A percentile compares a stretch with the other conserved stretches of the same genome.
These are phyloP conservation scores for Drosophila nigromelanica DNA, from an alignment of 1,140 invertebrate genomes.

Conservation along the genomic window DNA sequence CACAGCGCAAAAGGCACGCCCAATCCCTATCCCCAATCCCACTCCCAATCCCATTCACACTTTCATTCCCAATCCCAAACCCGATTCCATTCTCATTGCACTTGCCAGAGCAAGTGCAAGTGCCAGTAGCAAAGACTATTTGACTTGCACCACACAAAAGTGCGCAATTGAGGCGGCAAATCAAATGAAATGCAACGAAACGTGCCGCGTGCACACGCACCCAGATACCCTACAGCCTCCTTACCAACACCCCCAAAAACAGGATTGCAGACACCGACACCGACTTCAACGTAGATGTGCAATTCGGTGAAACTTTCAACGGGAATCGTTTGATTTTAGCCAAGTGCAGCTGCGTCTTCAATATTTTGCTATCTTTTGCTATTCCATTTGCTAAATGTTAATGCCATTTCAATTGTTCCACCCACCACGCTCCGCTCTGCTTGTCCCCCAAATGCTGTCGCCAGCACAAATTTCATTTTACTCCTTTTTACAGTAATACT, in stretches of 20 bases:
- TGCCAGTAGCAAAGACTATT: slow-evolving; percentile 58
- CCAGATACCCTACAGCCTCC: slow-evolving; percentile 14
- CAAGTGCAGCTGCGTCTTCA: slow-evolving; percentile 76
- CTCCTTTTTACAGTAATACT: slow-evolving; percentile 21
- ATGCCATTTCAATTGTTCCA: slow-evolving; percentile 77
- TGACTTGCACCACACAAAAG: slow-evolving; percentile 76
- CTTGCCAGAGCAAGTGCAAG: slow-evolving; percentile 18
- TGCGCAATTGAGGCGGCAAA: slow-evolving; percentile 80
- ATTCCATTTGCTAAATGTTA: slow-evolving; percentile 80
- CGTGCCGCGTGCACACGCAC: slow-evolving; percentile 56
- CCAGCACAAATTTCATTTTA: slow-evolving; percentile 59
- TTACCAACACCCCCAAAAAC: background rate
- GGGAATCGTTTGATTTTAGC: slow-evolving; percentile 73
- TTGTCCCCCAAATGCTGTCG: slow-evolving; percentile 33
- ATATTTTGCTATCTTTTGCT: slow-evolving; percentile 68
- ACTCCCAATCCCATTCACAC: slow-evolving; percentile 12
- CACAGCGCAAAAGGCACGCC: slow-evolving; percentile 44
- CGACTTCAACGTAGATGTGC: slow-evolving; percentile 46
- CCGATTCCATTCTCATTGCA: slow-evolving; percentile 1
- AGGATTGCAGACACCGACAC: slow-evolving; percentile 9
- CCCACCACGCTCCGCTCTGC: background rate
- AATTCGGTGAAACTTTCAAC: slow-evolving; percentile 60
- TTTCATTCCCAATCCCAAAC: background rate
- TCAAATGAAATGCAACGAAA: slow-evolving; percentile 79
- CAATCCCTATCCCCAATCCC: slow-evolving; percentile 25